Conservation (phyloP, 2,797 vertebrate genomes). For the Ptychadena robeensis region DNA sequence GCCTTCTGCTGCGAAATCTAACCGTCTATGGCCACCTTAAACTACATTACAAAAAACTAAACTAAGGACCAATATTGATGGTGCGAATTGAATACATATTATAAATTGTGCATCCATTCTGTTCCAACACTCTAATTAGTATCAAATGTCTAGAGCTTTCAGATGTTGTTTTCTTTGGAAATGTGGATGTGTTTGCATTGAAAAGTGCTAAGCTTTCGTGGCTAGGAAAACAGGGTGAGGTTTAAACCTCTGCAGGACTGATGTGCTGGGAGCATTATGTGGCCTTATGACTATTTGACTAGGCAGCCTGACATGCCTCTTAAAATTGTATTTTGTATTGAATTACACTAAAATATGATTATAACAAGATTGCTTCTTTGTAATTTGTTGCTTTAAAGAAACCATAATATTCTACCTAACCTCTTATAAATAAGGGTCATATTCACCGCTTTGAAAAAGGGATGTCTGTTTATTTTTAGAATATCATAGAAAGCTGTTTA, state of each 20-base stretch:
- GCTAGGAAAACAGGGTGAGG: constrained; percentile 63
- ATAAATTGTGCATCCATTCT: constrained; percentile 60
- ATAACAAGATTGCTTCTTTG: background rate
- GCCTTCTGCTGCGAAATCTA: no score
- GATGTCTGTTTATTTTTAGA: background rate
- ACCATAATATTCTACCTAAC: background rate
- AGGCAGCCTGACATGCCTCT: constrained; percentile 6
- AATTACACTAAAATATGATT: constrained; percentile 5
- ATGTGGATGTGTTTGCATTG: constrained; percentile 38
- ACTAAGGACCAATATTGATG: background rate
- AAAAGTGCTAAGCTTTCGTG: constrained; percentile 62
- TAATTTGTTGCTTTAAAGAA: background rate
- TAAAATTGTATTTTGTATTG: background rate
- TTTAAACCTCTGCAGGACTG: constrained; percentile 36
- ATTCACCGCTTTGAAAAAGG: background rate
- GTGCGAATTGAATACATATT: constrained; percentile 60
- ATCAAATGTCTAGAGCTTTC: constrained; percentile 63
- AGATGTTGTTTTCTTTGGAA: constrained; percentile 63
- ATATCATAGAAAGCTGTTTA: background rate
- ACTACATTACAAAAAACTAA: background rate
- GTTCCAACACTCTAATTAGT: constrained; percentile 65
- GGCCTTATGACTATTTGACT: constrained; percentile 38
- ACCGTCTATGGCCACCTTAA: no score
- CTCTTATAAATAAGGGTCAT: background rate
- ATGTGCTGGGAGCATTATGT: constrained; percentile 25